A percentile compares a stretch with the other conserved stretches of the same genome.
Evolutionary conservation across 2,888 invertebrate genomes (phyloP).

Genomic region (Abscondita cerata): DNA sequence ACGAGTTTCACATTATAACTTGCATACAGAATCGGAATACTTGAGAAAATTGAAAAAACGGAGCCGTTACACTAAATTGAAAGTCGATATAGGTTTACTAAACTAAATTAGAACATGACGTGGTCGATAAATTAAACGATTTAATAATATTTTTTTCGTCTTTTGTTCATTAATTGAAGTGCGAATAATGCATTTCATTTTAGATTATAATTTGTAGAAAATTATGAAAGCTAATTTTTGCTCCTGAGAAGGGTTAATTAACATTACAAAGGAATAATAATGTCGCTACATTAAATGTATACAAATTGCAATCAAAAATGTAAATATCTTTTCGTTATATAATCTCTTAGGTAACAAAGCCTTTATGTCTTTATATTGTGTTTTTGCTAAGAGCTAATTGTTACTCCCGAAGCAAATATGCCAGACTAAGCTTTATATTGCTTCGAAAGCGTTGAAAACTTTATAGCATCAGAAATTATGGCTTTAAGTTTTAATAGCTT

Average conservation of each 20-base stretch:
- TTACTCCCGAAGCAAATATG: neutral
- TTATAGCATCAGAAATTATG: no score
- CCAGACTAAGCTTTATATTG: no score
- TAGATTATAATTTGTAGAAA: slow-evolving; percentile 24
- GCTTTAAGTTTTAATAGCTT: no score
- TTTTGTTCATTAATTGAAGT: slow-evolving; percentile 27
- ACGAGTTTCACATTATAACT: slow-evolving; percentile 29
- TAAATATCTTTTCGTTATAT: slow-evolving; percentile 30
- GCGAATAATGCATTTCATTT: slow-evolving; percentile 13
- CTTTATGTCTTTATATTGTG: slow-evolving; percentile 25
- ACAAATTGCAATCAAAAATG: slow-evolving; percentile 37
- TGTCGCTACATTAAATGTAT: slow-evolving; percentile 28
- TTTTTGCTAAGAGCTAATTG: slow-evolving; percentile 22
- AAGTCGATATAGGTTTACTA: slow-evolving; percentile 31
- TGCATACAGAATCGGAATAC: slow-evolving; percentile 30
- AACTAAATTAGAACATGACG: slow-evolving; percentile 25
- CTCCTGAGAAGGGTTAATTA: slow-evolving; percentile 28
- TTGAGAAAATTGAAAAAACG: slow-evolving; percentile 32
- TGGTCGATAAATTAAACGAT: slow-evolving; percentile 24
- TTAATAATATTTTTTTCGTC: slow-evolving; percentile 21
- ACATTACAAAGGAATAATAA: slow-evolving; percentile 34
- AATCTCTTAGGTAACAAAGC: slow-evolving; percentile 31
- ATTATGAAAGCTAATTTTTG: slow-evolving; percentile 30
- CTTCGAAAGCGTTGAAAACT: no score
- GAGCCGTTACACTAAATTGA: slow-evolving; percentile 27